Evolutionary conservation across 2,113 vertebrate genomes (phyloP), one percentile per base, ranked within the genome.

Genomic region (Peromyscus californicus): DNA sequence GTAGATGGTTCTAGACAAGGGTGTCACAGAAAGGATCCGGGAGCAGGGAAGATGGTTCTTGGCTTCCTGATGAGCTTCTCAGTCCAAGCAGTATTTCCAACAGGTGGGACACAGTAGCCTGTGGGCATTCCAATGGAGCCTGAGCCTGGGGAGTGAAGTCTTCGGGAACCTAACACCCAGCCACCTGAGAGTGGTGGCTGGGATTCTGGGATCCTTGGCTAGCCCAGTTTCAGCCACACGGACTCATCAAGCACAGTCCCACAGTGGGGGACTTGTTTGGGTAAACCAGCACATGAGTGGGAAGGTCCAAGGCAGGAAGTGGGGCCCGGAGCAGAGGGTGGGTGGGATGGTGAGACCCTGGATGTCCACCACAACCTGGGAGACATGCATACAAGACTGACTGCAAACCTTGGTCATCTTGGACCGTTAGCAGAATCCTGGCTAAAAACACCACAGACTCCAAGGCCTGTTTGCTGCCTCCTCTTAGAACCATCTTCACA

Each of bases 361-460:
- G 11, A 31, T 31, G 11, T 89, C 80, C 54, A 79, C 16, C 5
- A 13, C 12, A 84, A 82, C 31, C 82, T 83, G 24, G 21, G 39
- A 94, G 88, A 91, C 91, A 72, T 0, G 5, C 48, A n/a, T 95
- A 61, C 36, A 29, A 31, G 61, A 54, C 74, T 61, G 78, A 88
- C 90, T 93, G 80, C 74, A 95, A 93, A 70, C 3, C 87, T 87
- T 4, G 7, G 74, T 84, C 87, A 82, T 78, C 72, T 83, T 96
- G 86, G 72, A 84, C 89, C 61, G 85, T 94, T 93, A 96, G 93
- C 45, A 94, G 78, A 97, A 93, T 93, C 69, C 69, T 88, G n/a
- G 69, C 79, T 94, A 95, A 97, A 97, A 97, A 87, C 83, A 94
- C 54, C 39, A 59, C 1, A 6, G 78, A 82, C 65, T 95, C 93